Conservation (phyloP, 2,113 vertebrate species). For the Monopterus albus region DNA sequence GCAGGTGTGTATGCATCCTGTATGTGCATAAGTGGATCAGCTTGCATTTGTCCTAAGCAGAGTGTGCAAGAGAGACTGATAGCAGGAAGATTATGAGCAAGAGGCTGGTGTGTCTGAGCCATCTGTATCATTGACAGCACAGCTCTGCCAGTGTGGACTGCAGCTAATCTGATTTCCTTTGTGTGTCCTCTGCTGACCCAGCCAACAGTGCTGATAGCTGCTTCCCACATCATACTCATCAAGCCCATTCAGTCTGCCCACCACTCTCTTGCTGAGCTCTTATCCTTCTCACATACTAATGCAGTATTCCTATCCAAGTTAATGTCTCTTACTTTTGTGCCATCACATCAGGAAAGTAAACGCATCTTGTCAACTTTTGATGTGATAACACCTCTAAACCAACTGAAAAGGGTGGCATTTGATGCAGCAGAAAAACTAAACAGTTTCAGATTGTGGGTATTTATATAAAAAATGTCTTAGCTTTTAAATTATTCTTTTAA, state of each 20-base stretch:
- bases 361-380: constrained; percentile 28
- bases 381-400: constrained; percentile 51
- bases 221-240: constrained; percentile 39
- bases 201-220: constrained; percentile 16
- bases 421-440: constrained; percentile 35
- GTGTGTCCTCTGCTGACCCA: constrained; percentile 45
- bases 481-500: no score
- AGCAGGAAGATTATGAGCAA: constrained; percentile 31
- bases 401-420: constrained; percentile 35
- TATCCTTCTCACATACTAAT: constrained; percentile 16
- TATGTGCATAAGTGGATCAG: neutral
- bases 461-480: no score
- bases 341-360: constrained; percentile 28
- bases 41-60: constrained; percentile 16
- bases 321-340: neutral
- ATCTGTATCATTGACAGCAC: constrained; percentile 47
- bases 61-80: constrained; percentile 20
- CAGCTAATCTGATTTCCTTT: constrained; percentile 67
- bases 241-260: constrained; percentile 11
- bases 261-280: constrained; percentile 7
- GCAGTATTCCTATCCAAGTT: constrained; percentile 24
- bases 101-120: constrained; percentile 29
- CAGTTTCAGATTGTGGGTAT: constrained; percentile 5
- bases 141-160: constrained; percentile 36
- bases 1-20: neutral